These are phyloP conservation scores for Anisognathus igniventris DNA, from an alignment of 2,797 vertebrate species.

Conservation along the genomic window DNA sequence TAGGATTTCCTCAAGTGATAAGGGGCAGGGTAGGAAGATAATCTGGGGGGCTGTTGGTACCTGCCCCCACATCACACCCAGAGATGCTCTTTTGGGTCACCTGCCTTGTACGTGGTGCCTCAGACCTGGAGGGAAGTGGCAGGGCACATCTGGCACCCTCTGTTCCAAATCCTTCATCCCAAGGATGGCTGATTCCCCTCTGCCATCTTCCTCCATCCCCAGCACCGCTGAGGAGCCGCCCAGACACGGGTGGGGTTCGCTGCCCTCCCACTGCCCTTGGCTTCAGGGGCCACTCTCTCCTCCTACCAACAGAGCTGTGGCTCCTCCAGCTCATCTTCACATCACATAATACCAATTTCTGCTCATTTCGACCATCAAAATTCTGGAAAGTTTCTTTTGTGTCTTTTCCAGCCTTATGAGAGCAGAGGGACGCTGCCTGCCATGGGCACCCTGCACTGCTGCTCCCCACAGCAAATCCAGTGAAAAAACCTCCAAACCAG, in stretches of 20 bases:
- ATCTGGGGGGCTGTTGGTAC: neutral
- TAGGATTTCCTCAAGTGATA: constrained; percentile 37
- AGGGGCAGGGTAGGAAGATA: neutral
- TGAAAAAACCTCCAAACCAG: neutral
- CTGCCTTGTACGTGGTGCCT: neutral
- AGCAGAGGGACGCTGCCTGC: neutral
- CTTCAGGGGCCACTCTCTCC: rapidly evolving
- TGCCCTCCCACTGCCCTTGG: rapidly evolving
- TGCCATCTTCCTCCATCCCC: neutral
- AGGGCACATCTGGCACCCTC: neutral
- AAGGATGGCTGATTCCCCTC: neutral
- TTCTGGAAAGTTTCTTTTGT: neutral
- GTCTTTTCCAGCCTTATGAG: neutral
- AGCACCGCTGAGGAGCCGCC: rapidly evolving
- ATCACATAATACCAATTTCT: neutral
- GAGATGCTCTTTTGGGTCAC: neutral
- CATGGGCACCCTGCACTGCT: neutral
- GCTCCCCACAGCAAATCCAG: neutral
- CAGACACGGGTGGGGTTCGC: rapidly evolving
- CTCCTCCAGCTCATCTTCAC: neutral
- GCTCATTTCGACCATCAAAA: neutral
- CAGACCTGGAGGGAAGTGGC: neutral
- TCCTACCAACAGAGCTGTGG: neutral
- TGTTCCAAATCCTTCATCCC: rapidly evolving
- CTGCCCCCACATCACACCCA: neutral